Base-by-base conservation (phyloP, 2,113 vertebrate species). In the Serinus canaria region DNA sequence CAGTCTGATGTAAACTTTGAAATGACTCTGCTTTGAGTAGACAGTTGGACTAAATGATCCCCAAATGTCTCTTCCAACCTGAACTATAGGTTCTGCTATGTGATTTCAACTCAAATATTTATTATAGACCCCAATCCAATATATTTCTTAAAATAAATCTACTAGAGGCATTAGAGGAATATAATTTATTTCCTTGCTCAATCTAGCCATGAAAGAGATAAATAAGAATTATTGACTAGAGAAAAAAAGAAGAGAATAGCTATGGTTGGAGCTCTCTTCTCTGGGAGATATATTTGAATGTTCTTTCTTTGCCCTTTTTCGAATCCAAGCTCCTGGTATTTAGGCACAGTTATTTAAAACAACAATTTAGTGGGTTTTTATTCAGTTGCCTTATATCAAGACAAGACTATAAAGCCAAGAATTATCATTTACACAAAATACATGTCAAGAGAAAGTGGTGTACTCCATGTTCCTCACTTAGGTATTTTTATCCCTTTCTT, bases 371-470 rank as follows among this genome's bases (percentile, higher is more conserved):
- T 20, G 30, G 1, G 0, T 13, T 66, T 90, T 59, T 31, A 56
- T 90, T 93, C 60, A 49, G 10, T 77, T 90, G 23, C n/a, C n/a
- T 92, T 70, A 60, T 78, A 83, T 52, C 41, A 83, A 78, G 72
- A 43, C 44, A 41, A 86, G 50, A 68, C 28, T 81, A 64, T 72
- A 23, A 83, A 96, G 64, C 37, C 63, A 95, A 88, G 39, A 56
- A 47, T 69, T 83, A 59, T 72, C 90, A 92, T 93, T 95, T 96
- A 93, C 56, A 90, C 44, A 83, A 93, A 95, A 95, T 31, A 60
- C 13, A 24, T 43, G 44, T 75, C 82, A 87, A 83, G 44, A 88
- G 31, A 63, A 89, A 76, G 28, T 63, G n/a, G 31, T 46, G 12
- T 78, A 68, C 60, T 56, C 35, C 60, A 0, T 81, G 72, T 68